Evolutionary conservation across 2,888 invertebrate genomes (phyloP), one percentile per base, ranked within the genome.

Genomic region (Harpalus rufipes): DNA sequence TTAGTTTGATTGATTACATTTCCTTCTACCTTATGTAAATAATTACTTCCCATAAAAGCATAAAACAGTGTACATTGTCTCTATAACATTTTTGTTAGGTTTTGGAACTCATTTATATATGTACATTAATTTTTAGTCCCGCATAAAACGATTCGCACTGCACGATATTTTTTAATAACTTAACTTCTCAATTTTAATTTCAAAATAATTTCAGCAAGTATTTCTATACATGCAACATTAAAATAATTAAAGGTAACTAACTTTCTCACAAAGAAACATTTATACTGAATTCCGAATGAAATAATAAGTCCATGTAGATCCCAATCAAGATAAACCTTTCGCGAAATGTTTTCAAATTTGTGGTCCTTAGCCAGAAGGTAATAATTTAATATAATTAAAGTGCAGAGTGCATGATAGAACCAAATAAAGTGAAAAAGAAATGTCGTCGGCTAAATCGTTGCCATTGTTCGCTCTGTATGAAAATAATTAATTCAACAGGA

Each of bases 401-500:
- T 68, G 68, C 68, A 68, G 32, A 68, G 68, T 68, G 68, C 68
- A 68, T 68, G 68, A 39, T 68, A 68, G 25, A n/a, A 39, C 32
- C 68, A 68, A 68, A 68, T 68, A 39, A 68, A 39, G 32, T 63
- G 21, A 68, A 32, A 68, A 68, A 68, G 39, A 68, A 63, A 68
- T 14, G 25, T 65, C 39, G 68, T n/a, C 32, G 25, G 39, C 68
- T 68, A 68, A 68, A 68, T 68, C 68, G 39, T 32, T 68, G 68
- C 68, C 68, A 68, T 68, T 68, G 68, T 68, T 68, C 68, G 68
- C n/a, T 68, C 78, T 21, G 56, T 78, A 78, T 78, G 56, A 78
- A 76, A 78, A 78, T 78, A 78, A 78, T 78, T 78, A 78, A 78
- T 78, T 78, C 78, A 56, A 78, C 25, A 58, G 58, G 21, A 58